Evolutionary conservation across 2,797 vertebrate genomes (phyloP), one percentile per base, ranked within the genome.

Genomic region (Danio albolineatus): DNA sequence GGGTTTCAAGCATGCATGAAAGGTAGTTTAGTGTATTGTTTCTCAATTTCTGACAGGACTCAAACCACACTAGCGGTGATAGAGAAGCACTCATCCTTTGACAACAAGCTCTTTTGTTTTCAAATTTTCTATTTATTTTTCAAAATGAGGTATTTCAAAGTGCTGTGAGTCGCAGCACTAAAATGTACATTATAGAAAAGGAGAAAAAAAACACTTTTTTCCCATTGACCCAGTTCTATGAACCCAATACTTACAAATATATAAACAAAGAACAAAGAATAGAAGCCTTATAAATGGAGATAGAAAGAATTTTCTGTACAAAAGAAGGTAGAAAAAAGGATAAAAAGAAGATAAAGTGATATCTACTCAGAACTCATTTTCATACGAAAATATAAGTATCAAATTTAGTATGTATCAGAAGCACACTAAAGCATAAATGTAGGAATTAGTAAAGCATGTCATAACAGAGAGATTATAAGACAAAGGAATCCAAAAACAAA

Each of bases 81-180:
- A 62, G 16, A 53, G 10, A 67, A 19, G 6, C 62, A 46, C n/a
- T 54, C 44, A 57, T 73, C 48, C 60, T 57, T 66, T 65, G 56
- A 78, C 73, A 70, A 60, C 66, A 78, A 70, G 62, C 28, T 17
- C 87, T 80, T 79, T 82, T 84, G 61, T 85, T 89, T 88, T 91
- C 83, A 90, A 92, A 91, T 56, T 79, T 94, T 95, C 97, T 98
- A 98, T 99, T 99, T 99, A 99, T 98, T 99, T 99, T 96, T 95
- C 96, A 98, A 98, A 97, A 97, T 98, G 97, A 99, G 97, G 97
- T 98, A 99, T 99, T 99, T 99, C 97, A 98, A 99, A 98, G 98
- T 99, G 97, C 98, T 97, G 97, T 95, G 94, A 97, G 96, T 97
- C 95, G 95, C 96, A 99, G 98, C 98, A 99, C 98, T 97, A 97